A percentile compares a stretch with the other conserved stretches of the same genome.
These are phyloP conservation scores for Nematolebias whitei DNA, from an alignment of 2,113 vertebrate genomes.

Conservation along the genomic window DNA sequence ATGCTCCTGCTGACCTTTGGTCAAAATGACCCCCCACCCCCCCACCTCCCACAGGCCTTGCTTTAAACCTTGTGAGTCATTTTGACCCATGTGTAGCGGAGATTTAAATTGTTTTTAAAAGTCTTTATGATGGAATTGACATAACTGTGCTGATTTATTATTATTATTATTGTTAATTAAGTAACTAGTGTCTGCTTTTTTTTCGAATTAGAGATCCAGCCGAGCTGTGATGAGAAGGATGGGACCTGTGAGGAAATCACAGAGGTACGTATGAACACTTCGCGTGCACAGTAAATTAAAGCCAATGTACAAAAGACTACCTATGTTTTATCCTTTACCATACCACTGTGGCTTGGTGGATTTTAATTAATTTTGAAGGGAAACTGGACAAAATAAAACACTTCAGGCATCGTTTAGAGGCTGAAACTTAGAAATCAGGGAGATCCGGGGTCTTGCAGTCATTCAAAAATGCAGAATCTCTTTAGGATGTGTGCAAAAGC, in stretches of 20 bases:
- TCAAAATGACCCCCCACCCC: too few species aligned
- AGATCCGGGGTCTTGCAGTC: not conserved
- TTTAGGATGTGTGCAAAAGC: not conserved
- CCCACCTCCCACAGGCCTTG: too few species aligned
- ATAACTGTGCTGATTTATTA: too few species aligned
- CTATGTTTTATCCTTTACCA: not conserved
- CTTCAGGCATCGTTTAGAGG: not conserved
- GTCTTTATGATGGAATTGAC: too few species aligned
- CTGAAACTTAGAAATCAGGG: too few species aligned
- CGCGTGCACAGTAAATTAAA: not conserved
- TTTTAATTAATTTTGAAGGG: not conserved
- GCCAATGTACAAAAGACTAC: too few species aligned
- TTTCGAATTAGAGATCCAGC: constrained; percentile 46
- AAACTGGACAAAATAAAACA: not conserved
- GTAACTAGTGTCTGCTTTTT: not conserved
- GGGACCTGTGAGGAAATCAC: constrained; percentile 37
- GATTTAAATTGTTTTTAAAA: too few species aligned
- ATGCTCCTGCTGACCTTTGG: too few species aligned
- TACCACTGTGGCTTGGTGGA: not conserved
- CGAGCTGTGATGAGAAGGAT: constrained; percentile 43
- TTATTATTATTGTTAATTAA: too few species aligned
- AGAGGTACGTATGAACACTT: constrained; percentile 34
- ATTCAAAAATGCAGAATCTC: not conserved
- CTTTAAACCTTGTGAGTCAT: too few species aligned
- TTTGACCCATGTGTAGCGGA: too few species aligned